Conservation (phyloP, 2,888 invertebrate genomes). For the Malthinus seriepunctatus region DNA sequence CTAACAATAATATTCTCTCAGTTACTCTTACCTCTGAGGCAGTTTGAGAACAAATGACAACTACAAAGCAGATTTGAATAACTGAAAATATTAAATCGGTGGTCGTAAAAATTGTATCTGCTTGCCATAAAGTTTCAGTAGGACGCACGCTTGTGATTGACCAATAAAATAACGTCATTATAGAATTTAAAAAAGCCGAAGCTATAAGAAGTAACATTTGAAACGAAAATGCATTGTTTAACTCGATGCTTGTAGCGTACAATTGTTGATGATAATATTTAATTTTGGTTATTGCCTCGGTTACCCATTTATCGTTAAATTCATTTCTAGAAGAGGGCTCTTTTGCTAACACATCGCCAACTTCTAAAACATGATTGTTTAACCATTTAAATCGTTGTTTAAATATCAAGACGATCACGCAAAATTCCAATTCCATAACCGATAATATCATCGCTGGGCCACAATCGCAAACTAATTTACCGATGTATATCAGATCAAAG, state of each 20-base stretch:
- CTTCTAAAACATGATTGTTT: conserved; percentile 2
- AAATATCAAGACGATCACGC: conserved; percentile 1
- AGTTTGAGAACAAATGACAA: conserved; percentile 7
- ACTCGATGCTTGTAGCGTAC: not conserved
- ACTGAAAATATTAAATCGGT: not conserved
- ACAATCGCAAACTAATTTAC: not conserved
- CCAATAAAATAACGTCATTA: conserved; percentile 7
- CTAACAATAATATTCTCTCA: not conserved
- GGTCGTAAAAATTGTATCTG: not conserved
- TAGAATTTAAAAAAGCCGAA: not conserved
- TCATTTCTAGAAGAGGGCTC: not conserved
- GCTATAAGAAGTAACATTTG: conserved; percentile 9
- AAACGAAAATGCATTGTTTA: conserved; percentile 5
- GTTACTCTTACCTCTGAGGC: conserved; percentile 9
- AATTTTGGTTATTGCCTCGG: not conserved
- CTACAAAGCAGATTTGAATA: not conserved
- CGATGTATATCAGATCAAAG: not conserved
- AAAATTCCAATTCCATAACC: conserved; percentile 7
- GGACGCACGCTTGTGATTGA: not conserved
- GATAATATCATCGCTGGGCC: not conserved
- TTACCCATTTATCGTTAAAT: not conserved
- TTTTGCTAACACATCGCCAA: not conserved
- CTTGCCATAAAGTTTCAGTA: not conserved
- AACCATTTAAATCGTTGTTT: conserved; percentile 5
- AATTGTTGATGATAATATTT: conserved; percentile 4